Conservation (phyloP, 2,888 invertebrate genomes). For the Apamea anceps region DNA sequence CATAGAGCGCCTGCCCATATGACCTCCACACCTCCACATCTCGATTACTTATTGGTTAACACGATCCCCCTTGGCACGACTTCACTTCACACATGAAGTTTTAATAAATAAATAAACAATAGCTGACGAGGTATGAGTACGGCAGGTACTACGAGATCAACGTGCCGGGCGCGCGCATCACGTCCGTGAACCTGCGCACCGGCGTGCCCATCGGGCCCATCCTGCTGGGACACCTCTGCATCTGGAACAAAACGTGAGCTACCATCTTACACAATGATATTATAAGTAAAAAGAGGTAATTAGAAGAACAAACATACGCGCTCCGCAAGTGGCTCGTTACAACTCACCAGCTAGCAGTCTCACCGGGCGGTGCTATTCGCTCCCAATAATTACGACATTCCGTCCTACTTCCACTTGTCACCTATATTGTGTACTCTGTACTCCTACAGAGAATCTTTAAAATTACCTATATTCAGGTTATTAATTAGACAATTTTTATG, state of each 20-base stretch:
- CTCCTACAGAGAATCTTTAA: no score
- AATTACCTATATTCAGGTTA: no score
- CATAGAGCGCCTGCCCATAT: neutral
- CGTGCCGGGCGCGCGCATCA: slow-evolving; percentile 70
- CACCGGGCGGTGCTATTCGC: no score
- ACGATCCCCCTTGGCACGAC: no score
- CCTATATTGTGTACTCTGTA: neutral
- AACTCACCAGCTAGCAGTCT: no score
- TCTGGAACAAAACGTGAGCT: slow-evolving; percentile 69
- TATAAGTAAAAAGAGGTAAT: neutral
- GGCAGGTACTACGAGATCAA: slow-evolving; percentile 81
- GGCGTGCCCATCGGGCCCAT: slow-evolving; percentile 71
- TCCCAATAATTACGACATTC: neutral
- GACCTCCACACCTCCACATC: neutral
- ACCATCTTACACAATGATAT: neutral
- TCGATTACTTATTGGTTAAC: neutral
- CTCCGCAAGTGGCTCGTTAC: neutral
- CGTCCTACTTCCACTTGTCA: neutral
- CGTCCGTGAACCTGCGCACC: slow-evolving; percentile 76
- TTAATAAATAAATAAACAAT: neutral
- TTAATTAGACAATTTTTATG: no score
- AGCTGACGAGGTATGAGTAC: neutral
- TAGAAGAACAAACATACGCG: neutral
- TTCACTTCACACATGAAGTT: neutral
- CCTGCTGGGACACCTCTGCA: slow-evolving; percentile 83